Base-by-base conservation (phyloP, 37 sponge, comb jelly and placozoan species). In the Petrosia ficiformis region DNA sequence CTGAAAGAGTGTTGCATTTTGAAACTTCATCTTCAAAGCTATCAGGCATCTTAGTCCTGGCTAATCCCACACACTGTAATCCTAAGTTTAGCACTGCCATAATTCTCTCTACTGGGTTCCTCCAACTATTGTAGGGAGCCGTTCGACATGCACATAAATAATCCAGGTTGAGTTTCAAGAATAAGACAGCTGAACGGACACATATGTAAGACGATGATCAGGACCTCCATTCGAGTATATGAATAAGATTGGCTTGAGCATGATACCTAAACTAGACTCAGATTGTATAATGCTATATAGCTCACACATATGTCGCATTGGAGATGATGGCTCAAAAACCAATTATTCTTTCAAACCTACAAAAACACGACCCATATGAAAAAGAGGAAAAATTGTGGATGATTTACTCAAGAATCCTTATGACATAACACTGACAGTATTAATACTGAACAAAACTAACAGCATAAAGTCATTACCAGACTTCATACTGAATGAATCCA, bases 221-320 rank as follows among this genome's bases (percentile, higher is more conserved):
- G 89, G 89, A 11, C 83, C 82, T 26, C 87, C 82, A 76, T 87
- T 73, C 1, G 78, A 37, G 64, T 82, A 87, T 30, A 87, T 28
- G 61, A 73, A 67, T 38, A 87, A 58, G 32, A 88, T 65, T 24
- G 74, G 44, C 11, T 59, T 67, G 36, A 37, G 29, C n/a, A n/a
- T n/a, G n/a, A n/a, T n/a, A n/a, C n/a, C n/a, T 19, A 19, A 41
- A 42, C 37, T 57, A 25, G 25, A 25, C 5, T 61, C 5, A 11
- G 22, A 11, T 5, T 26, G 63, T 19, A 72, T 28, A 57, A 52
- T 24, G 16, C 28, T 48, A 21, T 57, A 43, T 14, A 81, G 35
- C 57, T 87, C 89, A 25, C 59, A 25, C 31, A 79, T 57, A 73
- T 88, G 83, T 1, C 76, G 75, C 8, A 81, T 37, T 35, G 84